These are phyloP conservation scores for Scarus forsteni DNA, from an alignment of 2,797 vertebrate genomes.

Conservation along the genomic window DNA sequence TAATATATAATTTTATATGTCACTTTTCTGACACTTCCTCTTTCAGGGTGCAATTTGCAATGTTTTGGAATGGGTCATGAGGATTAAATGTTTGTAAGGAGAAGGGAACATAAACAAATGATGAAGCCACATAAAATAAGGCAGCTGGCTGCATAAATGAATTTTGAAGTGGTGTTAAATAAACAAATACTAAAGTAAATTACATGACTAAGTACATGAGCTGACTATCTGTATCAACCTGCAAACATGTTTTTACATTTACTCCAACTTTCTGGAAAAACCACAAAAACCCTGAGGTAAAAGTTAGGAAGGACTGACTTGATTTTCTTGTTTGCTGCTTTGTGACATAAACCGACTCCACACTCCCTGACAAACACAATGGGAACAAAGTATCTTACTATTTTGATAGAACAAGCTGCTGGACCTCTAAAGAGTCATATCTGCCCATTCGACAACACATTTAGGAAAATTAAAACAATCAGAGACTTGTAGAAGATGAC, in stretches of 20 bases:
- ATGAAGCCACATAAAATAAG: no score
- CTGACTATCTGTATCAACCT: neutral
- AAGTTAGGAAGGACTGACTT: conserved; percentile 20
- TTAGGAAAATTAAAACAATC: neutral
- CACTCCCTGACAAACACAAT: neutral
- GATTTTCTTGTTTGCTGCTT: conserved; percentile 37
- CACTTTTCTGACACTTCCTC: no score
- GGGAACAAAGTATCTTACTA: neutral
- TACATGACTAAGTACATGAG: neutral
- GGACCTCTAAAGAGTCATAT: neutral
- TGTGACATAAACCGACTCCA: conserved; percentile 3
- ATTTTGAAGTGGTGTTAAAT: no score
- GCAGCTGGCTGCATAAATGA: no score
- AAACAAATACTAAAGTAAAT: no score
- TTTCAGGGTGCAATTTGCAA: no score
- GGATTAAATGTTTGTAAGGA: no score
- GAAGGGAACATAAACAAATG: no score
- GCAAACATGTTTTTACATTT: conserved; percentile 12
- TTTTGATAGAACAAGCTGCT: neutral
- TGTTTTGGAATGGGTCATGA: no score
- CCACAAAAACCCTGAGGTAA: conserved; percentile 20
- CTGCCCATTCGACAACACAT: neutral
- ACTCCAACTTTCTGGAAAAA: conserved; percentile 4
- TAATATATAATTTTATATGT: no score
- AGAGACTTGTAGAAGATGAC: neutral